These are phyloP conservation scores for Paramormyrops hopkinsi DNA, from an alignment of 2,797 vertebrate species.

Conservation along the genomic window DNA sequence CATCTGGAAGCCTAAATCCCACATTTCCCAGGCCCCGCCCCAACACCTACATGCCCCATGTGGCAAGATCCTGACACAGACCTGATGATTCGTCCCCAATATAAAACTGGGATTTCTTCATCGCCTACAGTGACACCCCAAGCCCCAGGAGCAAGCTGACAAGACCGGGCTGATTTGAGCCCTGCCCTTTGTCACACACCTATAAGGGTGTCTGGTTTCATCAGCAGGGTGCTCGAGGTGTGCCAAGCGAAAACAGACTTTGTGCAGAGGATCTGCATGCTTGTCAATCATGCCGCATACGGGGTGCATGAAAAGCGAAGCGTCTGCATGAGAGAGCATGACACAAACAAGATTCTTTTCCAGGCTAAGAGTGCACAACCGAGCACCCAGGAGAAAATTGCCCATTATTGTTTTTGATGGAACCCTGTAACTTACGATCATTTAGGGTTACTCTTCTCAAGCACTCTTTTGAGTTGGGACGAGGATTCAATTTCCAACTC, in stretches of 20 bases:
- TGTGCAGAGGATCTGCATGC: neutral
- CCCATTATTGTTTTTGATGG: neutral
- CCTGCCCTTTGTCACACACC: neutral
- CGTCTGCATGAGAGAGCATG: neutral
- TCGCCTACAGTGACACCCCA: neutral
- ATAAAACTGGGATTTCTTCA: neutral
- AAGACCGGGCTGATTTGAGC: neutral
- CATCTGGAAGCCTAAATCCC: neutral
- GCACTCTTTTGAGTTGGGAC: neutral
- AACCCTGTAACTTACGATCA: neutral
- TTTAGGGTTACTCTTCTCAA: neutral
- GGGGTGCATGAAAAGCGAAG: neutral
- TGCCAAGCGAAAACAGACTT: neutral
- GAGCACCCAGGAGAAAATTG: neutral
- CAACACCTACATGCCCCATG: neutral
- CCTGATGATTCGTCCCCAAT: neutral
- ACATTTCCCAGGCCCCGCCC: neutral
- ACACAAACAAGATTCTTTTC: neutral
- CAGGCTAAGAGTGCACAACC: neutral
- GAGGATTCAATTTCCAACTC: neutral
- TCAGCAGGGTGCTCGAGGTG: neutral
- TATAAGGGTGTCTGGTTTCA: constrained; percentile 6
- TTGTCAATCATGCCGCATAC: neutral
- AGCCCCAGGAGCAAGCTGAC: neutral
- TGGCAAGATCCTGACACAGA: neutral